These are phyloP conservation scores for Gonatopus flavifemur DNA, from an alignment of 1,140 invertebrate species.

Conservation along the genomic window DNA sequence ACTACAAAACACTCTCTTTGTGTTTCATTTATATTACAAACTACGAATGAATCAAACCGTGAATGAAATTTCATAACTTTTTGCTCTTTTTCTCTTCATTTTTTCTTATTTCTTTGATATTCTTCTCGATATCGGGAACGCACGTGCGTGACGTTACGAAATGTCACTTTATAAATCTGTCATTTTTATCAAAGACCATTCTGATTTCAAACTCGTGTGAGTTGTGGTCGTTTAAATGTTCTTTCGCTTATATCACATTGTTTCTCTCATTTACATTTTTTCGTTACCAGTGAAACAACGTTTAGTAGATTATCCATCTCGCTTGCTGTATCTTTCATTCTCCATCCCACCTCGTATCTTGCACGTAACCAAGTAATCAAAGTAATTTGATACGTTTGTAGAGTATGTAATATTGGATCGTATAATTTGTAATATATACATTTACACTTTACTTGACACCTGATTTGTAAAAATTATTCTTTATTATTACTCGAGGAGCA, in stretches of 20 bases:
- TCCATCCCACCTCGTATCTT: too few species aligned
- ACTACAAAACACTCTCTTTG: constrained; percentile 6
- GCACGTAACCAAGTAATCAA: not conserved
- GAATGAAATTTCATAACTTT: not conserved
- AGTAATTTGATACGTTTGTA: not conserved
- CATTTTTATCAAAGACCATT: constrained; percentile 40
- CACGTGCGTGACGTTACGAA: constrained; percentile 10
- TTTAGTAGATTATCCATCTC: too few species aligned
- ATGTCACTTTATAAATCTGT: constrained; percentile 44
- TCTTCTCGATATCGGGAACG: constrained; percentile 4
- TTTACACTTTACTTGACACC: too few species aligned
- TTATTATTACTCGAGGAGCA: too few species aligned
- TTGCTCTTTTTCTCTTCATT: not conserved
- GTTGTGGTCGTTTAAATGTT: constrained; percentile 15
- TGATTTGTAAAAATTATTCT: too few species aligned
- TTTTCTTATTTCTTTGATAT: constrained; percentile 1
- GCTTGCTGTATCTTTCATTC: too few species aligned
- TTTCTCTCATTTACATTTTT: not conserved
- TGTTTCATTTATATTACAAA: not conserved
- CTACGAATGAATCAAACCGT: too few species aligned
- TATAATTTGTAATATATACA: too few species aligned
- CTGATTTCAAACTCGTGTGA: constrained; percentile 41
- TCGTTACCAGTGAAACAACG: not conserved
- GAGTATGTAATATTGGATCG: not conserved
- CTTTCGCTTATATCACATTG: not conserved